Base-by-base conservation (phyloP, 2,797 vertebrate genomes). In the Pseudochirops cupreus region DNA sequence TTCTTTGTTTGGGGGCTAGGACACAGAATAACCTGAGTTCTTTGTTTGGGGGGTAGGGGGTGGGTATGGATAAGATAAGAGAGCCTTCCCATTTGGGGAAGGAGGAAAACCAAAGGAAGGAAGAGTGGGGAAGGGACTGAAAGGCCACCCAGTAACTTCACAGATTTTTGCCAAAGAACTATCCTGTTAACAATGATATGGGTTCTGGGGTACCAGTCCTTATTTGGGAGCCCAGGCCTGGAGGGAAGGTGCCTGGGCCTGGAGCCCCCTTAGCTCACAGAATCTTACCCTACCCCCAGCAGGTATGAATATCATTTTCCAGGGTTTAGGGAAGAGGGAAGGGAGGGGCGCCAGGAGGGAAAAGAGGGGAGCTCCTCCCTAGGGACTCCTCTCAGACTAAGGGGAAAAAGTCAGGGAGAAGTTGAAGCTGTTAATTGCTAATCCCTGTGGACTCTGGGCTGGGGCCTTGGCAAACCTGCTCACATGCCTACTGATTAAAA, bases 401-500 rank as follows among this genome's bases (percentile, higher is more conserved):
- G 52, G 90, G 54, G 57, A 50, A 87, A 87, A 87, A 87, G 39
- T 87, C 74, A 87, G 39, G 74, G 39, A 4, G 50, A 74, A 50
- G 52, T 54, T 55, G 7, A 96, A 14, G 93, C 89, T 13, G 92
- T 57, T 93, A 91, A 91, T 56, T 67, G 95, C 92, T 26, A n/a
- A 87, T 90, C 91, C 95, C 93, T 50, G n/a, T 5, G 39, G 94
- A 91, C 91, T 82, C 62, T 1, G 56, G 95, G 94, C 95, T 92
- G 54, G 1, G 74, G 92, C 91, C 53, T 90, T 93, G 91, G 91
- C 54, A 16, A 11, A 2, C 89, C 93, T 11, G 87, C 95, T 89
- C 97, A 93, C 91, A 54, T 29, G 96, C 31, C 91, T 87, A 46
- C 74, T 87, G 74, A 87, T 87, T 87, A 87, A 87, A 87, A 87